These are phyloP conservation scores for Chrosomus eos DNA, from an alignment of 2,797 vertebrate genomes.

Conservation along the genomic window DNA sequence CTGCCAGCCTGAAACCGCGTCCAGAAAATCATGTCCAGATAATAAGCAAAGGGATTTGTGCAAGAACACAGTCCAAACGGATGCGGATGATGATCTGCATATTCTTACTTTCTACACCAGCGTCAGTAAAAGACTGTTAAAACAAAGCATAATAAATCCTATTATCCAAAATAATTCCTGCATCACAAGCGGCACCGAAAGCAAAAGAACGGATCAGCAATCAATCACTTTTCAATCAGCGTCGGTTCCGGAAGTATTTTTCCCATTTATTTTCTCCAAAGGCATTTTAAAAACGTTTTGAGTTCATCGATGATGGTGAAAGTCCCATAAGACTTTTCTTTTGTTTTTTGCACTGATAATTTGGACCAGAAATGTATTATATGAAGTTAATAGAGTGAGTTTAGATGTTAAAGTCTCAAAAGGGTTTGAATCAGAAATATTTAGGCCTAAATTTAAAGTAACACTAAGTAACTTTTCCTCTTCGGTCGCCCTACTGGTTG, in stretches of 20 bases:
- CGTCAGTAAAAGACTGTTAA: not conserved
- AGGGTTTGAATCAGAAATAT: not conserved
- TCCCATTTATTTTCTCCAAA: not conserved
- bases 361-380: not conserved
- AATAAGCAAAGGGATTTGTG: conserved; percentile 1
- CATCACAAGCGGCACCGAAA: not conserved
- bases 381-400: not conserved
- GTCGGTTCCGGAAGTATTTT: not conserved
- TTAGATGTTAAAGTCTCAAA: not conserved
- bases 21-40: conserved; percentile 14
- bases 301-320: not conserved
- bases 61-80: not conserved
- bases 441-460: not conserved
- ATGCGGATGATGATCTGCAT: not conserved
- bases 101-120: not conserved
- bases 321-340: not conserved
- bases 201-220: not conserved
- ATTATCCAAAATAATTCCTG: not conserved
- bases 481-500: no score
- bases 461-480: no score
- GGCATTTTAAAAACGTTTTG: not conserved
- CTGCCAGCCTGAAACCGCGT: not conserved
- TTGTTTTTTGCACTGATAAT: not conserved
- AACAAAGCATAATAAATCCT: not conserved
- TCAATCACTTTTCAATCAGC: not conserved